phyloP scores from a whole-genome alignment of 1,140 invertebrate species.

The Trypoxylus dichotomus region DNA sequence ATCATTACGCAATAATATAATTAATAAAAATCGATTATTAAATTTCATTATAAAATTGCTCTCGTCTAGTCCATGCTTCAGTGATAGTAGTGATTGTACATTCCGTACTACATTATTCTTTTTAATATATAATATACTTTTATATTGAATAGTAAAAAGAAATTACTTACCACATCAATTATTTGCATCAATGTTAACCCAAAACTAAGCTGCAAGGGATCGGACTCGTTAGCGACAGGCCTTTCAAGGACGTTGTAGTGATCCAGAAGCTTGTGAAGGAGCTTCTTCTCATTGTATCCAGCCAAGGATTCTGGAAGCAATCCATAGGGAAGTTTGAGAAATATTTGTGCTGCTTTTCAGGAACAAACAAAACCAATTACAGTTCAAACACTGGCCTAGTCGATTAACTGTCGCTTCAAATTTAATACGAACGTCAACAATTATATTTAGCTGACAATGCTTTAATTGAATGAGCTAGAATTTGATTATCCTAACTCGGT shows the following conservation, averaged over 20 bases:
- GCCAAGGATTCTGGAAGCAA: slow-evolving; percentile 69
- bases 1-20: too few relatives aligned
- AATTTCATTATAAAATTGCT: too few relatives aligned
- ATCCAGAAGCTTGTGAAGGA: slow-evolving; percentile 90
- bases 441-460: not conserved
- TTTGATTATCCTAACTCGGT: not conserved
- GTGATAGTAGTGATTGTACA: too few relatives aligned
- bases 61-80: too few relatives aligned
- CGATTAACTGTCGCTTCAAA: too few relatives aligned
- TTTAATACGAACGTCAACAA: not conserved
- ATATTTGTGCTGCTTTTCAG: too few relatives aligned
- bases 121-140: too few relatives aligned
- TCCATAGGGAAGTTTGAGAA: slow-evolving; percentile 38
- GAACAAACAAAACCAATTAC: not conserved
- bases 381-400: not conserved
- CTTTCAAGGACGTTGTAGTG: slow-evolving; percentile 96
- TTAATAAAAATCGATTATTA: too few relatives aligned
- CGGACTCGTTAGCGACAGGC: slow-evolving; percentile 96
- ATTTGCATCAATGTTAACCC: slow-evolving; percentile 99
- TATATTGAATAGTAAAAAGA: too few relatives aligned
- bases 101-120: too few relatives aligned
- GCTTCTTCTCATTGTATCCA: slow-evolving; percentile 89
- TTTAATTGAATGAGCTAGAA: not conserved
- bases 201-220: slow-evolving; percentile 93
- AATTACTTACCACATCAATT: slow-evolving; percentile 97